Conservation (phyloP, 2,113 vertebrate species). For the Festucalex cinctus region DNA sequence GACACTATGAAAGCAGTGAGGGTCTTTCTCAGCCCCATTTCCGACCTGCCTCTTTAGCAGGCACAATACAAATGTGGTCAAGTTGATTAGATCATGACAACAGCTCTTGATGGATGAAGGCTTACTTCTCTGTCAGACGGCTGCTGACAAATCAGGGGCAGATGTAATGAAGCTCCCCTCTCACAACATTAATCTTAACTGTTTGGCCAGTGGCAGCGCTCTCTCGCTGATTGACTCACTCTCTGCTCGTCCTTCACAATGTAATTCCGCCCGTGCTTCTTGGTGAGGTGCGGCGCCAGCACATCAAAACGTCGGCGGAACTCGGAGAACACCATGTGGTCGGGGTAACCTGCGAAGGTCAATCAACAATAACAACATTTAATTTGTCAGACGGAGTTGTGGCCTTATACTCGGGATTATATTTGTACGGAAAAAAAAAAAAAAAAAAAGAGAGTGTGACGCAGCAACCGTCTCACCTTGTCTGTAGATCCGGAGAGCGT, state of each 20-base stretch:
- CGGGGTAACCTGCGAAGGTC: slow-evolving; percentile 82
- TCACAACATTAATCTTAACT: slow-evolving; percentile 59
- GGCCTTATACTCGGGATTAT: not conserved
- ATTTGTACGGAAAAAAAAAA: not conserved
- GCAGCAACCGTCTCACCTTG: slow-evolving; percentile 77
- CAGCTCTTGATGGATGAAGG: slow-evolving; percentile 59
- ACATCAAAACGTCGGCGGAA: slow-evolving; percentile 93
- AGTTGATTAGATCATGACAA: slow-evolving; percentile 68
- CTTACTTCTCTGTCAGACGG: slow-evolving; percentile 61
- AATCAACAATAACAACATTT: slow-evolving; percentile 7
- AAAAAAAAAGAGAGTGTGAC: not conserved
- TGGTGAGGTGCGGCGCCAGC: slow-evolving; percentile 92
- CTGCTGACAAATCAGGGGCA: slow-evolving; percentile 62
- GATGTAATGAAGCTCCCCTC: slow-evolving; percentile 63
- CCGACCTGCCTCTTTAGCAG: slow-evolving; percentile 43
- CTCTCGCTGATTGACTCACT: slow-evolving; percentile 70
- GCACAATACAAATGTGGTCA: slow-evolving; percentile 49
- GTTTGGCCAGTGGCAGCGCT: slow-evolving; percentile 36
- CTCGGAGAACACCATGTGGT: slow-evolving; percentile 96
- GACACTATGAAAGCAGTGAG: slow-evolving; percentile 16
- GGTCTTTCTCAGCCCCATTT: slow-evolving; percentile 30
- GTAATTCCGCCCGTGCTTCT: slow-evolving; percentile 95
- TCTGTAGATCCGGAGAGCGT: slow-evolving; percentile 90
- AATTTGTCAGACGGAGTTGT: not conserved
- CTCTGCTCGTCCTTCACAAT: slow-evolving; percentile 93